Percentiles rank a stretch among this genome's conserved stretches.
These are phyloP conservation scores for Heliconius sara DNA, from an alignment of 2,888 invertebrate species.

Conservation along the genomic window DNA sequence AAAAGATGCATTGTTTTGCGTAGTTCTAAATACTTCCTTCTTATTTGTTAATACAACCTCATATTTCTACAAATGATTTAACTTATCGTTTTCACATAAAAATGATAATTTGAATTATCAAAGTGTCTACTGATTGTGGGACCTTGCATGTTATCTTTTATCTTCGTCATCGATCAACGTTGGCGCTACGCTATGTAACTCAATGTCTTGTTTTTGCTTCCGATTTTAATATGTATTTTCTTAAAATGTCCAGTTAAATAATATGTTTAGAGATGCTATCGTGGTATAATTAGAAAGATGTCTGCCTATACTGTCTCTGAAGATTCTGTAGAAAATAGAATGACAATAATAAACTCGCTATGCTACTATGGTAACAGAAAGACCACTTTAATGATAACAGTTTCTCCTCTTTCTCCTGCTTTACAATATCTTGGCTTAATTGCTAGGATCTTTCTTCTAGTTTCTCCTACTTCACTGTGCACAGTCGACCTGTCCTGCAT, in stretches of 20 bases:
- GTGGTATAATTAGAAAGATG: not conserved
- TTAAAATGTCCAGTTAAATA: not conserved
- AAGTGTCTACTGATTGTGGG: conserved; percentile 16
- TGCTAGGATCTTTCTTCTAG: too few relatives aligned
- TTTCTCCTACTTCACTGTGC: too few relatives aligned
- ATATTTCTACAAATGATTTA: not conserved
- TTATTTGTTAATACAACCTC: not conserved
- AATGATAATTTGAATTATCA: conserved; percentile 12
- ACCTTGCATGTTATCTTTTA: conserved; percentile 29
- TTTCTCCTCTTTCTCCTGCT: too few relatives aligned
- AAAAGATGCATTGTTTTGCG: too few relatives aligned
- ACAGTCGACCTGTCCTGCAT: too few relatives aligned
- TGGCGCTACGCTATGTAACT: conserved; percentile 16
- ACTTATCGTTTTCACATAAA: conserved; percentile 4
- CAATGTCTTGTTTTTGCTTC: conserved; percentile 5
- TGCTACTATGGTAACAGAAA: too few relatives aligned
- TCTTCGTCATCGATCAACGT: conserved; percentile 28
- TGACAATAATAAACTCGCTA: too few relatives aligned
- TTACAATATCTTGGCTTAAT: too few relatives aligned
- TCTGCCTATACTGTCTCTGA: not conserved
- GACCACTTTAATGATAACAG: too few relatives aligned
- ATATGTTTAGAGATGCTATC: not conserved
- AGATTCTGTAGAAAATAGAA: too few relatives aligned
- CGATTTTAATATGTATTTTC: not conserved
- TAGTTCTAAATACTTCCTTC: too few relatives aligned